phyloP scores from a whole-genome alignment of 2,797 vertebrate genomes.

The Tachyglossus aculeatus region DNA sequence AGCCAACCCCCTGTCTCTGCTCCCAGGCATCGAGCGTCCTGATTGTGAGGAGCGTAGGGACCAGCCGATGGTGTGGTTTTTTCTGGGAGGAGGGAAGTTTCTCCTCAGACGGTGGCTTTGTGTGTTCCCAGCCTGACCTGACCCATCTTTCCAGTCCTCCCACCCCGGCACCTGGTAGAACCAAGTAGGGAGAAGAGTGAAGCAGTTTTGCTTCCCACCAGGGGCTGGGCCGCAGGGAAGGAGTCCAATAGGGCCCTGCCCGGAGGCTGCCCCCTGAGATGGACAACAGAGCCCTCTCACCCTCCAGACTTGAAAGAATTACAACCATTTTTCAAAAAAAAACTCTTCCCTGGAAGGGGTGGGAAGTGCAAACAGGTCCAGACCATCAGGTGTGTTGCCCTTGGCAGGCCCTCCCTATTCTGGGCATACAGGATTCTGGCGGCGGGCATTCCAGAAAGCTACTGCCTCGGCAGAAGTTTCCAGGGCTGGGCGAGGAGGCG shows the following conservation, averaged over 20 bases:
- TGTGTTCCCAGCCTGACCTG: too few relatives aligned
- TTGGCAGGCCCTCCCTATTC: conserved; percentile 13
- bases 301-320: neutral
- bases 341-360: neutral
- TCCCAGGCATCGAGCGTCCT: neutral
- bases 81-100: neutral
- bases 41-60: neutral
- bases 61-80: neutral
- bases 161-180: too few relatives aligned
- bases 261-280: too few relatives aligned
- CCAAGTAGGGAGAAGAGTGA: rapidly evolving
- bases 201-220: neutral
- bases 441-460: neutral
- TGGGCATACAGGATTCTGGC: neutral
- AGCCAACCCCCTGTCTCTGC: neutral
- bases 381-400: neutral
- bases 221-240: too few relatives aligned
- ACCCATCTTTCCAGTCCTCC: too few relatives aligned
- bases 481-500: conserved; percentile 36
- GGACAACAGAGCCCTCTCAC: neutral
- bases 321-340: too few relatives aligned
- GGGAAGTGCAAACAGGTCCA: conserved; percentile 1
- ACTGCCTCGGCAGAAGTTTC: conserved; percentile 33
- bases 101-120: too few relatives aligned
- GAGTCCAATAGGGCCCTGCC: too few relatives aligned